These are phyloP conservation scores for Chelonus formosanus DNA, from an alignment of 2,888 invertebrate species.

Conservation along the genomic window DNA sequence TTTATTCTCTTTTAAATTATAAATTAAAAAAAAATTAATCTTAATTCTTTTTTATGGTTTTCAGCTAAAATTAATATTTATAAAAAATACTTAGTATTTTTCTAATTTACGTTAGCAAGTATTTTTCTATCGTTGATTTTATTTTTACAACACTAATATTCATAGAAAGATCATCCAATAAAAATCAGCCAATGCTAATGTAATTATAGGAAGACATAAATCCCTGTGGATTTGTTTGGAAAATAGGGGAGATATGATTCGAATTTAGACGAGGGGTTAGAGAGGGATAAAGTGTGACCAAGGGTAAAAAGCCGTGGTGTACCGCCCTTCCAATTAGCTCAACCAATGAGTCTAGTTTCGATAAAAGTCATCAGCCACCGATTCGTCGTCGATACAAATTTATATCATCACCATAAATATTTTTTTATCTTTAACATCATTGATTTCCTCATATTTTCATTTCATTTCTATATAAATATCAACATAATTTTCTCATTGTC, in stretches of 20 bases:
- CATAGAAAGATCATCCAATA: conserved; percentile 53
- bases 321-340: conserved; percentile 62
- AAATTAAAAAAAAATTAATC: no score
- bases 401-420: conserved; percentile 30
- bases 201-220: conserved; percentile 59
- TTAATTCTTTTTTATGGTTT: not conserved
- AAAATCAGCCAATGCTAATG: conserved; percentile 64
- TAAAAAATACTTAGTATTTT: not conserved
- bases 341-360: conserved; percentile 54
- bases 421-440: conserved; percentile 16
- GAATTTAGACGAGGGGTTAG: conserved; percentile 44
- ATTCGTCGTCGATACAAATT: conserved; percentile 27
- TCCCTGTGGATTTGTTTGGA: conserved; percentile 53
- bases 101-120: not conserved
- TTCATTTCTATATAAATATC: not conserved
- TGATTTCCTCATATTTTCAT: conserved; percentile 17
- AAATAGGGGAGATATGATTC: conserved; percentile 48
- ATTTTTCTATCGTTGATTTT: not conserved
- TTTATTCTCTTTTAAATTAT: no score
- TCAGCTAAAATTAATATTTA: not conserved
- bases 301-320: conserved; percentile 35
- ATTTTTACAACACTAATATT: conserved; percentile 10
- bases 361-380: conserved; percentile 35
- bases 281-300: conserved; percentile 24
- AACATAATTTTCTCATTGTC: no score